Evolutionary conservation across 2,888 invertebrate genomes (phyloP).

Genomic region (Encarsia formosa): DNA sequence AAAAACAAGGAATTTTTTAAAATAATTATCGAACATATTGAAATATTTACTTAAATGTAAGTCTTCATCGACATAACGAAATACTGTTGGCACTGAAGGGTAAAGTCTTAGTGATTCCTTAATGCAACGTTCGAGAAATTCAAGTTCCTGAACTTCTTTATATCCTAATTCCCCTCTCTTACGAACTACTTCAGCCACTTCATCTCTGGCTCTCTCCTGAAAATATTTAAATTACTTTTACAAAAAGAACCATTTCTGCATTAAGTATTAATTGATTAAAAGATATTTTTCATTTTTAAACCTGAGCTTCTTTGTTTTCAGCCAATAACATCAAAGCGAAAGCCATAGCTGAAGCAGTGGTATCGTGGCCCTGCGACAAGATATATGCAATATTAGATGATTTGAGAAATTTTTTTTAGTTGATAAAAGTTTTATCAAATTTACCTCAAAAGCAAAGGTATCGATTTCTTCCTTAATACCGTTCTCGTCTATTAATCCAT

Average conservation of each 20-base stretch:
- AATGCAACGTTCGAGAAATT: slow-evolving; percentile 66
- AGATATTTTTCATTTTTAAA: not conserved
- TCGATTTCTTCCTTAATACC: slow-evolving; percentile 45
- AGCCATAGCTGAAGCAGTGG: slow-evolving; percentile 56
- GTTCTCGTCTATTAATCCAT: slow-evolving; percentile 35
- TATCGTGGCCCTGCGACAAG: slow-evolving; percentile 56
- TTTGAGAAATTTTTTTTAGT: not conserved
- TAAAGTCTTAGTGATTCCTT: slow-evolving; percentile 65
- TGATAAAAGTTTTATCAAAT: not conserved
- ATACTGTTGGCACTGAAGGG: slow-evolving; percentile 66
- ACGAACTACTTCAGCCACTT: slow-evolving; percentile 49
- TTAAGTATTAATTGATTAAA: not conserved
- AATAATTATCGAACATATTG: no score
- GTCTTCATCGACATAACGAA: slow-evolving; percentile 57
- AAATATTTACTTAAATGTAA: slow-evolving; percentile 43
- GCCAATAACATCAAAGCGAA: slow-evolving; percentile 51
- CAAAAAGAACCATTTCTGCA: not conserved
- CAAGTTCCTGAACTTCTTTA: slow-evolving; percentile 58
- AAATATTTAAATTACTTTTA: not conserved
- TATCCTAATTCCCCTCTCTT: slow-evolving; percentile 51
- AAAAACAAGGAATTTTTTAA: no score
- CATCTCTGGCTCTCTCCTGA: slow-evolving; percentile 32
- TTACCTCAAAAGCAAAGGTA: slow-evolving; percentile 41
- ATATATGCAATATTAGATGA: not conserved
- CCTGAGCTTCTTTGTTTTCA: slow-evolving; percentile 14